These are phyloP conservation scores for Monochamus saltuarius DNA, from an alignment of 1,140 invertebrate species.

Conservation along the genomic window DNA sequence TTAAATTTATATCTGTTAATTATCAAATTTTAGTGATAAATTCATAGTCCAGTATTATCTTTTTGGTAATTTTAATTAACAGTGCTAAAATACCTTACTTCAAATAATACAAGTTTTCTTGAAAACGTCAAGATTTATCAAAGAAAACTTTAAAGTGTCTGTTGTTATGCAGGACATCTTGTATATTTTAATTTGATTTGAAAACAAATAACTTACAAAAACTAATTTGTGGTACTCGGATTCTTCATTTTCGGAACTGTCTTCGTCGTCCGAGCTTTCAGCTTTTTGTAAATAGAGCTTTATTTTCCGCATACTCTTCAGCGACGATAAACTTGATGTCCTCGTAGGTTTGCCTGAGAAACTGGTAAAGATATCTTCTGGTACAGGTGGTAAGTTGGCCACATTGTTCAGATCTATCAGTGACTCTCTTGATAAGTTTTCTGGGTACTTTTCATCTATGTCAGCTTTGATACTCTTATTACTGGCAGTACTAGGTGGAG, in stretches of 20 bases:
- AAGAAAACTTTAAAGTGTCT: too few species aligned
- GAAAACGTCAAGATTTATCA: too few species aligned
- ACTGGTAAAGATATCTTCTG: conserved; percentile 52
- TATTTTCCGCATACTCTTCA: conserved; percentile 51
- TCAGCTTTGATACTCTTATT: conserved; percentile 37
- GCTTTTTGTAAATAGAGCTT: conserved; percentile 49
- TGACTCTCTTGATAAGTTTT: conserved; percentile 51
- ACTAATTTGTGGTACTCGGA: conserved; percentile 37
- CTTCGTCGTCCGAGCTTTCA: conserved; percentile 49
- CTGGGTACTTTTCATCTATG: conserved; percentile 53
- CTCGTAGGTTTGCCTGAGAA: conserved; percentile 45
- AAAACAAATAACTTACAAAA: conserved; percentile 26
- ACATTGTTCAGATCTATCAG: conserved; percentile 50
- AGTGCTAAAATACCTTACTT: too few species aligned
- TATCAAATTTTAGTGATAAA: too few species aligned
- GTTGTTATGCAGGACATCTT: too few species aligned
- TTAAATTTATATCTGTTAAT: too few species aligned
- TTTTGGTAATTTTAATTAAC: too few species aligned
- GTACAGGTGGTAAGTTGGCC: conserved; percentile 50
- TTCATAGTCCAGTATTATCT: too few species aligned
- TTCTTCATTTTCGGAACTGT: conserved; percentile 47
- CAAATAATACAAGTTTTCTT: too few species aligned
- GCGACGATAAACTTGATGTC: conserved; percentile 48
- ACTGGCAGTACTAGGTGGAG: conserved; percentile 28
- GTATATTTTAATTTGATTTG: too few species aligned